Conservation (phyloP, 2,113 vertebrate species). For the Calyptommatus sinebrachiatus region DNA sequence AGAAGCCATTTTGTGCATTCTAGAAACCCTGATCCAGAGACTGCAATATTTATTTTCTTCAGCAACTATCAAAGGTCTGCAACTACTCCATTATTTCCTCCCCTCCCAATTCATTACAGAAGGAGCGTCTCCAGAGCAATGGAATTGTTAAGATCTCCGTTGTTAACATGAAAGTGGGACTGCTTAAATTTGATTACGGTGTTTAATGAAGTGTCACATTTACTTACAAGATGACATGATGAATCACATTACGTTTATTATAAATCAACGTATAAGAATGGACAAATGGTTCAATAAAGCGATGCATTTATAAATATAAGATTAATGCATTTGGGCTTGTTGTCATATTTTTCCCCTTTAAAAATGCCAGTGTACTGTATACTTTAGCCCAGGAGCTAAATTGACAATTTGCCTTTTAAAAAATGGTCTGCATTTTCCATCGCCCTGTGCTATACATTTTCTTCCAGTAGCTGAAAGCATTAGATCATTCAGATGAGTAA, state of each 20-base stretch:
- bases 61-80: conserved; percentile 25
- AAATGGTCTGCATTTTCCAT: conserved; percentile 2
- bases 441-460: conserved; percentile 26
- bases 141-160: conserved; percentile 57
- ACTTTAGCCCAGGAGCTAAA: conserved; percentile 57
- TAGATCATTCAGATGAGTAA: conserved; percentile 55
- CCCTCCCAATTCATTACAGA: conserved; percentile 36
- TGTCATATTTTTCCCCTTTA: conserved; percentile 45
- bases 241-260: conserved; percentile 66
- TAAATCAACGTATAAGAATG: conserved; percentile 71
- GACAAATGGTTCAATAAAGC: conserved; percentile 67
- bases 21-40: neutral
- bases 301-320: conserved; percentile 56
- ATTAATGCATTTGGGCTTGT: conserved; percentile 38
- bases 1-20: neutral
- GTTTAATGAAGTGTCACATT: conserved; percentile 79
- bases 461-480: conserved; percentile 55
- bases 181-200: conserved; percentile 76
- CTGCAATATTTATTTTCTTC: conserved; percentile 45
- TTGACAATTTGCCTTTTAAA: conserved; percentile 48
- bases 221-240: conserved; percentile 76
- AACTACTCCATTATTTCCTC: conserved; percentile 35
- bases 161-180: conserved; percentile 67
- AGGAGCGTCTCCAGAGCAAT: conserved; percentile 61
- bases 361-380: conserved; percentile 45